Conservation (phyloP, 2,797 vertebrate genomes). For the Myotis daubentonii region DNA sequence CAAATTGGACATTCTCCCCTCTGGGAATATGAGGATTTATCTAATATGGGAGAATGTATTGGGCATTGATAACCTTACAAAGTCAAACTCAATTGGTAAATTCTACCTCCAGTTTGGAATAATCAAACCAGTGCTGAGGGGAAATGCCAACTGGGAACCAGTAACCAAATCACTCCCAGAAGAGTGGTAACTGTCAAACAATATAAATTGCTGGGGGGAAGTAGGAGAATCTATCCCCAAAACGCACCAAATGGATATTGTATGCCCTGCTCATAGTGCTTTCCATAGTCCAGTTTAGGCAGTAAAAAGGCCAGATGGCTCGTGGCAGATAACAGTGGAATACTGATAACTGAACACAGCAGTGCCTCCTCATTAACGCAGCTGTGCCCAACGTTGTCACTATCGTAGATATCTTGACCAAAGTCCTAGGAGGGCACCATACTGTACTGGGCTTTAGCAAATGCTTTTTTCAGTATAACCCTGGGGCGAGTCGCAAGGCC, state of each 20-base stretch:
- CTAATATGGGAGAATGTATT: background rate
- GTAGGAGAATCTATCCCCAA: background rate
- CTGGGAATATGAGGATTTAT: background rate
- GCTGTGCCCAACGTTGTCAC: background rate
- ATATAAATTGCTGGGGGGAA: background rate
- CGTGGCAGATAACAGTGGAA: background rate
- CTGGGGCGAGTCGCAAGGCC: background rate
- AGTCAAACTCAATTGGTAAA: background rate
- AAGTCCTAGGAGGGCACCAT: background rate
- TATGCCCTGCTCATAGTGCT: background rate
- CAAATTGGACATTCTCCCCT: background rate
- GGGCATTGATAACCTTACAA: background rate
- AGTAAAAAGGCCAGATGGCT: background rate
- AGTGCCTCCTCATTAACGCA: background rate
- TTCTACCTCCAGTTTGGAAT: background rate
- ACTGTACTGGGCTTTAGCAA: background rate
- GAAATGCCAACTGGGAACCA: background rate
- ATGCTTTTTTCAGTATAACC: background rate
- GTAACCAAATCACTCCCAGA: background rate
- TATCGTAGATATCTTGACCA: background rate
- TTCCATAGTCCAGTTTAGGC: background rate
- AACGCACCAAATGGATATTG: background rate
- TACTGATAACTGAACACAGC: background rate
- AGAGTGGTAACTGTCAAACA: background rate
- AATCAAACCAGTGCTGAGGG: background rate